phyloP scores from a whole-genome alignment of 2,797 vertebrate genomes.

The Coregonus ussuriensis region DNA sequence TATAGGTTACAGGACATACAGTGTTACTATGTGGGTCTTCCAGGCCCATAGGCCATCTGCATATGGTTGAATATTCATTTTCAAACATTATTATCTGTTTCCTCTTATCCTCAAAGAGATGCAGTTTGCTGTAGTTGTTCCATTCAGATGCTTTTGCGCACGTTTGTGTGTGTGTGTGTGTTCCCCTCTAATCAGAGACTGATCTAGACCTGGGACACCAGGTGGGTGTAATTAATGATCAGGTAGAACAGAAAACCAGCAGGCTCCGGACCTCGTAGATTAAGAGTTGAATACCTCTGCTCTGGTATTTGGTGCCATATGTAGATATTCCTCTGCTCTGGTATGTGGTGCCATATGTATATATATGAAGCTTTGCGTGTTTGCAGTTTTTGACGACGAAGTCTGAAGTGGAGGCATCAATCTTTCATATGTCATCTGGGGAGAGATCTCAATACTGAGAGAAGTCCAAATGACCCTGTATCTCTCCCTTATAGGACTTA shows the following conservation, averaged over 20 bases:
- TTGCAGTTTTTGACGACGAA: slow-evolving; percentile 60
- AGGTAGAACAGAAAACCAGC: too few species aligned
- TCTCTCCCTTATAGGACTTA: too few species aligned
- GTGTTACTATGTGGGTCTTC: not conserved
- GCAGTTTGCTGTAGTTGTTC: not conserved
- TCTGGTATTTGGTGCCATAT: too few species aligned
- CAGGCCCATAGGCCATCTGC: not conserved
- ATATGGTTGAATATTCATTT: not conserved
- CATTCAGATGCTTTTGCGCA: not conserved
- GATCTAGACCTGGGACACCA: too few species aligned
- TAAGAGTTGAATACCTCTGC: too few species aligned
- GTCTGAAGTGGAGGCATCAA: slow-evolving; percentile 61
- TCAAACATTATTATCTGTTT: not conserved
- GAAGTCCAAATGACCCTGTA: not conserved
- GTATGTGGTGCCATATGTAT: slow-evolving; percentile 54
- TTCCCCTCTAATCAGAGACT: too few species aligned
- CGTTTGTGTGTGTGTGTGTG: not conserved
- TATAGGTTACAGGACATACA: not conserved
- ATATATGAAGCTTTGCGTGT: slow-evolving; percentile 45
- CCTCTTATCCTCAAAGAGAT: not conserved
- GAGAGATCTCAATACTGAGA: slow-evolving; percentile 1
- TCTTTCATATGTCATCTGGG: slow-evolving; percentile 55
- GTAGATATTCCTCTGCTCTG: not conserved
- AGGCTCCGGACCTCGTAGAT: too few species aligned
- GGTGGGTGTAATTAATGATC: too few species aligned